Base-by-base conservation (phyloP, 1,140 invertebrate genomes). In the Bombus difficillimus region DNA sequence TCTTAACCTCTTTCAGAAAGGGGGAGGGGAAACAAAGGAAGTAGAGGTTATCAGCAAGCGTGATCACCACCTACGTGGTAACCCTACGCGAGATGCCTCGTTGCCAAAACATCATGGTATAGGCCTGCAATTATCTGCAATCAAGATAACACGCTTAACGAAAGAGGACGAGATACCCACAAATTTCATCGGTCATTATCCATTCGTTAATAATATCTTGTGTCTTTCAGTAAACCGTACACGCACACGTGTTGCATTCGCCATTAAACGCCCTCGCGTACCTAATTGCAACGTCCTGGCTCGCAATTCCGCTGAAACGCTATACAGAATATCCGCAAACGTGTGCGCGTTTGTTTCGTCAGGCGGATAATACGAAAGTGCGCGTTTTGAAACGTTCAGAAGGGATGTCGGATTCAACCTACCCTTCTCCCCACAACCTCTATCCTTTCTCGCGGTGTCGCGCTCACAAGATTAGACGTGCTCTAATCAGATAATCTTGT, bases 391-490 rank as follows among this genome's bases (percentile, higher is more conserved):
- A 66, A 68, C 18, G 62, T 57, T 83, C 34, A 62, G 28, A 43
- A n/a, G 22, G 71, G 43, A 71, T 37, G 13, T 53, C 32, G 64
- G 28, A 37, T 22, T 53, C 18, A 53, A 53, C 18, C 5, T 22
- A 37, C 59, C 18, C 71, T 18, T 39, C 3, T 39, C 3, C 68
- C 13, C 12, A 68, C 18, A 37, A 4, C 34, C 37, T 13, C 47
- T 75, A 32, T 57, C 37, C 6, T 32, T 34, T 9, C 18, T 43
- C 43, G 53, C 73, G 76, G 59, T 34, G 78, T 88, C 25, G 68
- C 79, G 88, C 64, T 83, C 74, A 32, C 41, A 41, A 84, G 81
- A 89, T 90, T 89, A 89, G 86, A 89, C 81, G 68, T 34, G 83
- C 64, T 59, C 43, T 62, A 78, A 57, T 37, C 73, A 77, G 59